phyloP scores from a whole-genome alignment of 2,888 invertebrate genomes.

The Meiosimyza decipiens region DNA sequence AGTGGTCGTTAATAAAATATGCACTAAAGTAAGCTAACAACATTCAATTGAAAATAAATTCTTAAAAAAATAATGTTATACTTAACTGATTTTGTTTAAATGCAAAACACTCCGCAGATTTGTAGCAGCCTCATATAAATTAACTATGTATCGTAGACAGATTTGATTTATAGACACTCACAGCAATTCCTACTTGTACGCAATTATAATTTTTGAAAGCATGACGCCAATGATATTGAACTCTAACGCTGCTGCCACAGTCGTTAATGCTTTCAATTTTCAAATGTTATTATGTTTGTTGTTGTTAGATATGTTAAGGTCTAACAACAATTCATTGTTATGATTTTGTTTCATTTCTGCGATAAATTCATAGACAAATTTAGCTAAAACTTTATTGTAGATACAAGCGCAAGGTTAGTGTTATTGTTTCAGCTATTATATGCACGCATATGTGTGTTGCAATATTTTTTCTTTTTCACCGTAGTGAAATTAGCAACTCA shows the following conservation, averaged over 20 bases:
- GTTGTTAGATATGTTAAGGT: not conserved
- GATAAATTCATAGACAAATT: not conserved
- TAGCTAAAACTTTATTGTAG: not conserved
- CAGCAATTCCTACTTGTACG: not conserved
- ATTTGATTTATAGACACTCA: not conserved
- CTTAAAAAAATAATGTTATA: not conserved
- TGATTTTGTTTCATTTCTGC: not conserved
- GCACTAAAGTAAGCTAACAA: no score
- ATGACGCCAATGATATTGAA: slow-evolving; percentile 22
- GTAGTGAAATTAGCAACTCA: not conserved
- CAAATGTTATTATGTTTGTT: no score
- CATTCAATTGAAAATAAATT: no score
- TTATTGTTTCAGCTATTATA: slow-evolving; percentile 5
- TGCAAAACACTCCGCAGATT: not conserved
- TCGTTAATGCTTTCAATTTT: not conserved
- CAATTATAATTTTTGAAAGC: slow-evolving; percentile 5
- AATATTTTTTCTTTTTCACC: not conserved
- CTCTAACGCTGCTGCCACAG: slow-evolving; percentile 2
- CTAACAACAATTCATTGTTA: not conserved
- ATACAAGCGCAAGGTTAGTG: slow-evolving; percentile 34
- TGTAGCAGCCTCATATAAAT: not conserved
- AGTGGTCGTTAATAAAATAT: no score
- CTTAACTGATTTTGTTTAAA: slow-evolving; percentile 1
- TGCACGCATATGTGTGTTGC: slow-evolving; percentile 3
- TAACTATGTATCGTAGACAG: no score